Conservation (phyloP, 2,113 vertebrate species). For the Talpa occidentalis region DNA sequence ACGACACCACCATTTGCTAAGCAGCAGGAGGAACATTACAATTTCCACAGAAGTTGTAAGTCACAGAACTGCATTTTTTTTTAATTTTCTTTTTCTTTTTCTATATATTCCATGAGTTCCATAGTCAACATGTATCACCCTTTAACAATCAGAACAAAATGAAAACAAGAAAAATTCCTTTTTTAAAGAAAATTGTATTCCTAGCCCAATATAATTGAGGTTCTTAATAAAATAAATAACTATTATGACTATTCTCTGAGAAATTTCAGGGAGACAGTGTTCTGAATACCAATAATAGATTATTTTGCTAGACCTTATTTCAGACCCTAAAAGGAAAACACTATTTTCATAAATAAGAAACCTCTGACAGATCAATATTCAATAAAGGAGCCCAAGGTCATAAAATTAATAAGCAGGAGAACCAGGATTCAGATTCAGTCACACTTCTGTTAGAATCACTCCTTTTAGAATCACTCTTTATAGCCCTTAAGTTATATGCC, state of each 20-base stretch:
- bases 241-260: neutral
- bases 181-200: slow-evolving; percentile 18
- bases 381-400: neutral
- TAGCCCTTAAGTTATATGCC: neutral
- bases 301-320: neutral
- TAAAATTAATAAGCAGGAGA: neutral
- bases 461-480: too few species aligned
- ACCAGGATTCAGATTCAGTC: neutral
- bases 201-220: neutral
- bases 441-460: neutral
- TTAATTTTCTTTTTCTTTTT: neutral
- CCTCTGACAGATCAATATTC: neutral
- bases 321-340: neutral
- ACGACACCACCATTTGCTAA: neutral
- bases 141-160: neutral
- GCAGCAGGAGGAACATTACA: neutral
- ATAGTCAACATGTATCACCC: neutral
- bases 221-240: neutral
- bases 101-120: neutral
- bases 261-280: neutral
- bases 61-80: neutral
- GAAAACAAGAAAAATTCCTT: slow-evolving; percentile 4
- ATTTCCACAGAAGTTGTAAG: neutral
- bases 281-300: neutral
- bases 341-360: slow-evolving; percentile 13